Conservation (phyloP, 2,888 invertebrate genomes). For the Acanthopleura granulata region DNA sequence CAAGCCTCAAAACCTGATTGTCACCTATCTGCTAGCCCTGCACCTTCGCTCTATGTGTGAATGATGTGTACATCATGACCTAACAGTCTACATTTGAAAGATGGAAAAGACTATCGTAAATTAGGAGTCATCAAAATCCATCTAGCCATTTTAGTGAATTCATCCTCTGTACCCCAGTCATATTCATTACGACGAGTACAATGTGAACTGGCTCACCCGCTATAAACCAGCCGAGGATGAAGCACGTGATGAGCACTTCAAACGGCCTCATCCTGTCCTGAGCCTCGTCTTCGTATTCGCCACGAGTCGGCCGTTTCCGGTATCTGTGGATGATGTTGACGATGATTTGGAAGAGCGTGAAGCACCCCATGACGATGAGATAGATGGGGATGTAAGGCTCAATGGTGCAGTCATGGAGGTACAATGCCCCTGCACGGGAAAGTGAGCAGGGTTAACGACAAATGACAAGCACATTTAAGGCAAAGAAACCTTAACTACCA, state of each 20-base stretch:
- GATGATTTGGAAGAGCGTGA: constrained; percentile 76
- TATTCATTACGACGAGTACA: too few relatives aligned
- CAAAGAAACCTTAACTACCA: too few relatives aligned
- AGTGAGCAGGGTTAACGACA: too few relatives aligned
- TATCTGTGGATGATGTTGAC: constrained; percentile 73
- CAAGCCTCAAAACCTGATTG: too few relatives aligned
- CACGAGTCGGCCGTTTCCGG: constrained; percentile 50
- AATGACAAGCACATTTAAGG: too few relatives aligned
- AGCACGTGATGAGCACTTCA: constrained; percentile 62
- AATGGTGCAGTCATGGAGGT: constrained; percentile 77
- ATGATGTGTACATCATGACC: too few relatives aligned
- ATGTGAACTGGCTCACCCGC: constrained; percentile 72
- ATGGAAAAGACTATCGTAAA: background rate
- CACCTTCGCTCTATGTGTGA: too few relatives aligned
- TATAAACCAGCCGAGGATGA: constrained; percentile 80
- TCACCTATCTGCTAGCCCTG: too few relatives aligned
- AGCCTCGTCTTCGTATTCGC: background rate
- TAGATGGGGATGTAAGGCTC: constrained; percentile 78
- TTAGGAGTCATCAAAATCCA: background rate
- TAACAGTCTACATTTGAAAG: background rate
- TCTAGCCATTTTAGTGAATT: background rate
- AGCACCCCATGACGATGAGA: constrained; percentile 76
- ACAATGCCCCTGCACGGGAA: constrained; percentile 70
- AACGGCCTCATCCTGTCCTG: constrained; percentile 7
- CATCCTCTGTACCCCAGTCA: background rate